A percentile compares a stretch with the other conserved stretches of the same genome.
Conservation (phyloP, 2,113 vertebrate species). For the Litocranius walleri region DNA sequence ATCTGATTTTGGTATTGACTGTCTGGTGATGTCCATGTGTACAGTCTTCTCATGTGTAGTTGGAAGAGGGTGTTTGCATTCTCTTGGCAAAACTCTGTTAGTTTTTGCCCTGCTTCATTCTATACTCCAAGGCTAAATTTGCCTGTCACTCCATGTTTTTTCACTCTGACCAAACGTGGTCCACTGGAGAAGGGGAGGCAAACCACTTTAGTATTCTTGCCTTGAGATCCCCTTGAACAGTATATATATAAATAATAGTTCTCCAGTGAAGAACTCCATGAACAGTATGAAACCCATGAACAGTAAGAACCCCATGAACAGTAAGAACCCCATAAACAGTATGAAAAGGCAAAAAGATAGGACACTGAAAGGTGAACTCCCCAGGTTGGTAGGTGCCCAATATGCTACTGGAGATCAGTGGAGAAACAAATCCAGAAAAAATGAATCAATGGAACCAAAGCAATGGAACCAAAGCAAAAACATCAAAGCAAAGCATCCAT, state of each 20-base stretch:
- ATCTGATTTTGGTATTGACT: not conserved
- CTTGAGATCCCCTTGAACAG: not conserved
- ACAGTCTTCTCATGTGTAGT: not conserved
- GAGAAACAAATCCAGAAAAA: not conserved
- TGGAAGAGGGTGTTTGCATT: not conserved
- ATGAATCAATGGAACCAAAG: not conserved
- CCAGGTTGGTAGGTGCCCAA: not conserved
- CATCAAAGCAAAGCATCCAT: too few species aligned
- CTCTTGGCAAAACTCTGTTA: not conserved
- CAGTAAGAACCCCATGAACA: not conserved
- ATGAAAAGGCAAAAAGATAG: not conserved
- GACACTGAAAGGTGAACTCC: not conserved
- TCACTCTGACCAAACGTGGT: not conserved
- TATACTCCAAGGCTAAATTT: not conserved
- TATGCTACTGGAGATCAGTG: not conserved
- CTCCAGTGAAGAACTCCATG: not conserved
- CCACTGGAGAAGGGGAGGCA: not conserved
- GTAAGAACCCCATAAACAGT: not conserved
- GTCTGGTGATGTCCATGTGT: not conserved
- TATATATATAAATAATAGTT: too few species aligned
- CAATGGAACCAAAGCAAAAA: not conserved
- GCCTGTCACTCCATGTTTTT: not conserved
- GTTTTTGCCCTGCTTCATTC: not conserved
- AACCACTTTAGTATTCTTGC: not conserved
- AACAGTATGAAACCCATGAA: not conserved